Base-by-base conservation (phyloP, 2,113 vertebrate species). In the Orthonyx spaldingii region DNA sequence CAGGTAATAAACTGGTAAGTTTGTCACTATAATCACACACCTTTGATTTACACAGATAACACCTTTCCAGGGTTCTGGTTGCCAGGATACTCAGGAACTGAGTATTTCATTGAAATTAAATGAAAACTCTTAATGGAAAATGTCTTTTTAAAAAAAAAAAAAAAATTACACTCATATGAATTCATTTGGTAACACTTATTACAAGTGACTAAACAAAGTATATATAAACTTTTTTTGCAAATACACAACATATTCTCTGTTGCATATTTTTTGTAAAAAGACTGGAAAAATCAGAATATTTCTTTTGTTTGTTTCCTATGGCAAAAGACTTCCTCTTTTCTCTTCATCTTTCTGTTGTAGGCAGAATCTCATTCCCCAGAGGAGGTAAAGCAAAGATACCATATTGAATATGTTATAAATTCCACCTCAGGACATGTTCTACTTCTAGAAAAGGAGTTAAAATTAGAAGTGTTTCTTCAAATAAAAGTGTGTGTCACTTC, bases 331-430 rank as follows among this genome's bases (percentile, higher is more conserved):
- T 81, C 26, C 27, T 80, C 33, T 90, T 84, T 90, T 81, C 52
- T 86, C 41, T 72, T 63, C 44, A 50, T 80, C 52, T 69, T 90
- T 86, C 86, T 5, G 1, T 57, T 85, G 37, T 50, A 85, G 71
- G 33, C 41, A 87, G 75, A 87, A 33, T 74, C 39, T 88, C 42
- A 10, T 39, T 90, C 71, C 81, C 79, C 26, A 75, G 68, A 92
- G 92, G 56, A 75, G 30, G 18, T 39, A 90, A 94, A 94, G 41
- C 76, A 94, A 93, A 88, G 68, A 94, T 46, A 80, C 10, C 23
- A 37, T 56, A 49, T 78, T 78, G 68, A 94, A 90, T 91, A 76
- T 66, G 78, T 74, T 95, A 90, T 33, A 88, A 91, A 91, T 95
- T 94, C 24, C 35, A 95, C 87, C 93, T 86, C 52, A 90, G 93